Evolutionary conservation across 1,140 invertebrate species (phyloP), one percentile per base, ranked within the genome.

Genomic region (Caenorhabditis briggsae): DNA sequence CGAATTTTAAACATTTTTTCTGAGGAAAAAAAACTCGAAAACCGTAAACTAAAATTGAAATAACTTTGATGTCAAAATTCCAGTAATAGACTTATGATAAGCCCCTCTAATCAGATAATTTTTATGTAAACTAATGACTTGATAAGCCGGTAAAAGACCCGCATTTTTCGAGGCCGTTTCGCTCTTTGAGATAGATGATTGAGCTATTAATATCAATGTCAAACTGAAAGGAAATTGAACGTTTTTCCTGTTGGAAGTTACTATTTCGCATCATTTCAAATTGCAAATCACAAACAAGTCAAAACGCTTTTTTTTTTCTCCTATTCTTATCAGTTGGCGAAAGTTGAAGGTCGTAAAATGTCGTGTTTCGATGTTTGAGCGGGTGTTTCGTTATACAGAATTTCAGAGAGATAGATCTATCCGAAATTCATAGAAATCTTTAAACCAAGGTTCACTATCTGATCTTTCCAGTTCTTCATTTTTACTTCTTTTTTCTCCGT

Each of bases 251-350:
- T 18, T 74, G 14, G 23, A 46, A 46, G 18, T 74, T 74, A 74
- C 9, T 41, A 18, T 41, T 41, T 74, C 43, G 33, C 65, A 74
- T 46, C 65, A 74, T 46, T 46, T n/a, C 14, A 25, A 74, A 74
- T n/a, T 46, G 41, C 61, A 65, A 33, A 65, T 65, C 61, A 48
- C 65, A 74, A 74, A 74, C 65, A 74, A 46, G 65, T 74, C 65
- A 46, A 43, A 11, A 16, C 33, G 9, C 9, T 74, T 16, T 48
- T 43, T 9, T n/a, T 14, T 7, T 48, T 2, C n/a, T n/a, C n/a
- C 46, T 46, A 16, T 43, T 74, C 43, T 74, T 74, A 74, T 74
- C 65, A 48, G 18, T 65, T 43, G 12, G n/a, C 8, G 23, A 74
- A 65, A 74, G 65, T 43, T 46, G 41, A 74, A 74, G 18, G 43